Evolutionary conservation across 2,797 vertebrate species (phyloP).

Genomic region (Clarias fuscus): DNA sequence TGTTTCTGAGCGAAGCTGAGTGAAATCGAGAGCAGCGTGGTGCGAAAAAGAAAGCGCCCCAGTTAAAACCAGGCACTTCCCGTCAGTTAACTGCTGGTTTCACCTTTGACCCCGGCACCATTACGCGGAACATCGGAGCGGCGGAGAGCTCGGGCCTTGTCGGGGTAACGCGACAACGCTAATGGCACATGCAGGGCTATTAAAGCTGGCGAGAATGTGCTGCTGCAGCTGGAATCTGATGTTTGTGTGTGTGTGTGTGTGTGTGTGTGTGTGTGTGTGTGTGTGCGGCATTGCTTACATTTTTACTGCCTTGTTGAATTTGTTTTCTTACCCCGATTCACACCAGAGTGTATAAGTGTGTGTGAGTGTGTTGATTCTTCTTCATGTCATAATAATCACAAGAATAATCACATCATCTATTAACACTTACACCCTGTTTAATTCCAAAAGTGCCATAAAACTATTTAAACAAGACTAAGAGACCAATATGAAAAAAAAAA

Average conservation of each 20-base stretch:
- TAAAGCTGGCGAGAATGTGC: conserved; percentile 46
- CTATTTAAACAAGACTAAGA: neutral
- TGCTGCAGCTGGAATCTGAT: conserved; percentile 27
- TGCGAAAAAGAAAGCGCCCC: neutral
- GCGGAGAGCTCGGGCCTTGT: neutral
- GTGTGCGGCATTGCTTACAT: conserved; percentile 41
- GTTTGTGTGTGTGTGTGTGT: neutral
- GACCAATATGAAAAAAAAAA: neutral
- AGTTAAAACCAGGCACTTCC: conserved; percentile 19
- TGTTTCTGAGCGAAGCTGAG: neutral
- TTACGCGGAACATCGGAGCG: neutral
- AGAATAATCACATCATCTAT: neutral
- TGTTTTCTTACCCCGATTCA: conserved; percentile 22
- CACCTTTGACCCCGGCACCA: conserved; percentile 27
- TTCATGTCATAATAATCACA: neutral
- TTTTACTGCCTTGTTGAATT: conserved; percentile 12
- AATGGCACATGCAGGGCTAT: conserved; percentile 25
- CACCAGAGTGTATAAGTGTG: neutral
- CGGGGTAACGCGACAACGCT: neutral
- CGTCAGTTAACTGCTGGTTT: conserved; percentile 2
- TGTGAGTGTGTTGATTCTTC: neutral
- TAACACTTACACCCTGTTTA: too few species aligned
- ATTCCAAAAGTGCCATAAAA: neutral
- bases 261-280: conserved; percentile 5
- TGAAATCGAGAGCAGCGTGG: neutral